phyloP scores from a whole-genome alignment of 2,888 invertebrate species.

The Tetanocera ferruginea region DNA sequence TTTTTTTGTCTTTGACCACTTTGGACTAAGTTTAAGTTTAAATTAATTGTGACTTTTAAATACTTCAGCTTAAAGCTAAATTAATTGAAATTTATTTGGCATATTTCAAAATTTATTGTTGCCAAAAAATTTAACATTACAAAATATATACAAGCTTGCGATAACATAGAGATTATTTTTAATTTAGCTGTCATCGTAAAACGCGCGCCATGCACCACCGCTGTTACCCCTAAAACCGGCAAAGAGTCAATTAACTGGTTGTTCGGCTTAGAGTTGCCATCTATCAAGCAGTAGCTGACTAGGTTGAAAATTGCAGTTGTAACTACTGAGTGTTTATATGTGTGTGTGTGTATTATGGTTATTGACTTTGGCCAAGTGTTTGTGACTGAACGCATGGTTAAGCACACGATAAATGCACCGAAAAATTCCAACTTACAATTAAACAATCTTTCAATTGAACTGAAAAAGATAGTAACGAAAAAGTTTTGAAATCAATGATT shows the following conservation, averaged over 20 bases:
- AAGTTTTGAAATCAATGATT: too few species aligned
- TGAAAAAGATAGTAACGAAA: too few species aligned
- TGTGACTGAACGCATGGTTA: neutral
- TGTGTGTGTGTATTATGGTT: neutral
- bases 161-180: conserved; percentile 23
- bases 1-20: neutral
- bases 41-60: neutral
- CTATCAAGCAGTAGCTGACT: neutral
- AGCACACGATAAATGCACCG: neutral
- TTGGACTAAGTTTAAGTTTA: too few species aligned
- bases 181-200: conserved; percentile 33
- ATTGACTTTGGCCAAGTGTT: neutral
- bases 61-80: neutral
- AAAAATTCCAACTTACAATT: too few species aligned
- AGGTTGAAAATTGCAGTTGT: neutral
- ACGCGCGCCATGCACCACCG: neutral
- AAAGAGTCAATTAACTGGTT: conserved; percentile 19
- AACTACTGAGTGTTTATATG: too few species aligned
- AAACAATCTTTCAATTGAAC: too few species aligned
- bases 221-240: neutral
- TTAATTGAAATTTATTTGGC: conserved; percentile 10
- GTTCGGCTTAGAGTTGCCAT: neutral
- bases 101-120: conserved; percentile 7
- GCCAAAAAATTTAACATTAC: neutral
- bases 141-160: conserved; percentile 10